These are phyloP conservation scores for Scaptomyza cyrtandrae DNA, from an alignment of 2,888 invertebrate species.

Conservation along the genomic window DNA sequence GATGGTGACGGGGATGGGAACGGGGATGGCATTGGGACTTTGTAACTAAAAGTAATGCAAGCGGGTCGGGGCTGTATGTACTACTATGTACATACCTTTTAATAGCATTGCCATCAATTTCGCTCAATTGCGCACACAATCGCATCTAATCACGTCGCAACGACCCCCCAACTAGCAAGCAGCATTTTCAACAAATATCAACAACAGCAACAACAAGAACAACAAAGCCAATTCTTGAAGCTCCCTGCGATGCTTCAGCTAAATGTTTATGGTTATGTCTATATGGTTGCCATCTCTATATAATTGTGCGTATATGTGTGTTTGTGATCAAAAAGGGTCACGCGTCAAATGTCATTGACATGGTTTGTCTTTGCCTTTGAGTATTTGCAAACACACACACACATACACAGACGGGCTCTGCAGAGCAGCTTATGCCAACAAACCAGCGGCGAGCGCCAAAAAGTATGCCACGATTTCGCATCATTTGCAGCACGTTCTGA, in stretches of 20 bases:
- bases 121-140: slow-evolving; percentile 80
- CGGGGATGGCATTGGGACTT: background rate
- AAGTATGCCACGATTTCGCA: slow-evolving; percentile 74
- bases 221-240: slow-evolving; percentile 37
- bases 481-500: slow-evolving; percentile 62
- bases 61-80: slow-evolving; percentile 25
- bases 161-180: slow-evolving; percentile 59
- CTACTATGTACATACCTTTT: slow-evolving; percentile 69
- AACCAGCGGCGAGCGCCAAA: slow-evolving; percentile 38
- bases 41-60: slow-evolving; percentile 64
- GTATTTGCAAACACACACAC: slow-evolving; percentile 58
- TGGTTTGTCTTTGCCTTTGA: slow-evolving; percentile 74
- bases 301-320: slow-evolving; percentile 24
- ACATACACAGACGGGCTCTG: slow-evolving; percentile 14
- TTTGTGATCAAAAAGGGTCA: slow-evolving; percentile 68
- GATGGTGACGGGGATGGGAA: background rate
- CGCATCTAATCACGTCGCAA: slow-evolving; percentile 77
- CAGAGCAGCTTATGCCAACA: slow-evolving; percentile 41
- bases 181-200: slow-evolving; percentile 29
- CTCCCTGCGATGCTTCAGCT: slow-evolving; percentile 48
- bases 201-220: slow-evolving; percentile 12
- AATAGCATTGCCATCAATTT: slow-evolving; percentile 78
- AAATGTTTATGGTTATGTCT: slow-evolving; percentile 77
- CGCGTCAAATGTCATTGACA: slow-evolving; percentile 80
- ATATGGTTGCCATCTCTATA: slow-evolving; percentile 43